These are phyloP conservation scores for Atta colombica DNA, from an alignment of 1,140 invertebrate genomes.

Conservation along the genomic window DNA sequence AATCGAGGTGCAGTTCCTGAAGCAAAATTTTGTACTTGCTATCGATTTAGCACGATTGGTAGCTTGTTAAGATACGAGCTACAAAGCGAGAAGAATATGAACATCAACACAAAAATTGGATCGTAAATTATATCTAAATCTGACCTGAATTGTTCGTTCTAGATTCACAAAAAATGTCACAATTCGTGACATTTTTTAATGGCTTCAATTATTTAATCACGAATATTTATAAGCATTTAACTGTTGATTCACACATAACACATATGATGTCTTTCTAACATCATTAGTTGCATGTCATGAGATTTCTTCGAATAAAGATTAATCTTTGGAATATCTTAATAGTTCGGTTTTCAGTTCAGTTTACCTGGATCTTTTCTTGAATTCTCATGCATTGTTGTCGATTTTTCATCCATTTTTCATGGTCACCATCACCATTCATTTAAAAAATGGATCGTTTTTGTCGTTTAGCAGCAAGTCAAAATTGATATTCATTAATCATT, in stretches of 20 bases:
- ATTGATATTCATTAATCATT: neutral
- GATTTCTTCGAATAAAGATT: neutral
- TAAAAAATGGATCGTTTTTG: neutral
- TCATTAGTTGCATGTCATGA: neutral
- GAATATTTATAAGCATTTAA: neutral
- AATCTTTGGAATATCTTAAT: neutral
- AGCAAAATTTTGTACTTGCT: neutral
- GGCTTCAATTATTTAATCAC: neutral
- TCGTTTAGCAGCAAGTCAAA: neutral
- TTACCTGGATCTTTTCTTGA: neutral
- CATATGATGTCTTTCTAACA: neutral
- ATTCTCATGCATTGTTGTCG: neutral
- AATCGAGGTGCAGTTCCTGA: neutral
- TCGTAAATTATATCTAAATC: neutral
- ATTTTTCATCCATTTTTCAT: neutral
- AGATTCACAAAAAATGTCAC: no score
- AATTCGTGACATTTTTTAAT: neutral
- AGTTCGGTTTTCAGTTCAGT: neutral
- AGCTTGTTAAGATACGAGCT: neutral
- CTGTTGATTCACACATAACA: neutral
- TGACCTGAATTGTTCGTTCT: neutral
- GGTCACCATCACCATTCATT: neutral
- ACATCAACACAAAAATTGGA: neutral
- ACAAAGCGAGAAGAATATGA: neutral
- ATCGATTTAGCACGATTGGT: neutral